Percentiles rank a stretch among this genome's conserved stretches.
Evolutionary conservation across 2,888 invertebrate species (phyloP).

Genomic region (Xanthia togata): DNA sequence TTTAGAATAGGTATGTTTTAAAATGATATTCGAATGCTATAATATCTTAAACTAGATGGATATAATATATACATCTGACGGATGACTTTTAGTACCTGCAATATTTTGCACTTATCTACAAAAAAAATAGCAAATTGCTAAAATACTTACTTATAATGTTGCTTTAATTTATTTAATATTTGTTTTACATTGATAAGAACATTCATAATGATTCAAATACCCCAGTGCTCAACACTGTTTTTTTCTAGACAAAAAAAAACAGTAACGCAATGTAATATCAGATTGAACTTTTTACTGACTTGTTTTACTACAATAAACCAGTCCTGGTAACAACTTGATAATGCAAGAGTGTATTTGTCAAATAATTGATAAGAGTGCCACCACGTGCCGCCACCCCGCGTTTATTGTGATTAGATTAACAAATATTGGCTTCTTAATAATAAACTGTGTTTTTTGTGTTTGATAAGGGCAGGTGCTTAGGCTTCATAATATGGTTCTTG

Average conservation of each 20-base stretch:
- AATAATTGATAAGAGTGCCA: conserved; percentile 76
- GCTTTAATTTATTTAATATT: not conserved
- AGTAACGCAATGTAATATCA: not conserved
- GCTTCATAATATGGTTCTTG: conserved; percentile 48
- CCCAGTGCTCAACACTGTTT: not conserved
- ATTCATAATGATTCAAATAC: not conserved
- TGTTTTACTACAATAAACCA: conserved; percentile 37
- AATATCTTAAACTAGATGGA: not conserved
- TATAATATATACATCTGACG: not conserved
- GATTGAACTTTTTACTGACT: conserved; percentile 17
- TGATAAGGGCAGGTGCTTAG: conserved; percentile 71
- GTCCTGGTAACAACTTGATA: conserved; percentile 65
- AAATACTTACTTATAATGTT: not conserved
- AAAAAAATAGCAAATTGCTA: not conserved
- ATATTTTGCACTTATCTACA: not conserved
- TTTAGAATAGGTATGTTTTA: not conserved
- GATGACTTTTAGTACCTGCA: not conserved
- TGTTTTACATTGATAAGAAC: not conserved
- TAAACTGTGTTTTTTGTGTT: conserved; percentile 61
- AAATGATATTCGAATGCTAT: not conserved
- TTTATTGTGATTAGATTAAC: conserved; percentile 77
- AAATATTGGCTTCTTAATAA: conserved; percentile 77
- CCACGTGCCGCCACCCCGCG: conserved; percentile 69
- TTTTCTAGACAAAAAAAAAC: not conserved
- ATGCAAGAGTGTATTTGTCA: conserved; percentile 64